phyloP scores from a whole-genome alignment of 2,113 vertebrate species.

The Stercorarius parasiticus region DNA sequence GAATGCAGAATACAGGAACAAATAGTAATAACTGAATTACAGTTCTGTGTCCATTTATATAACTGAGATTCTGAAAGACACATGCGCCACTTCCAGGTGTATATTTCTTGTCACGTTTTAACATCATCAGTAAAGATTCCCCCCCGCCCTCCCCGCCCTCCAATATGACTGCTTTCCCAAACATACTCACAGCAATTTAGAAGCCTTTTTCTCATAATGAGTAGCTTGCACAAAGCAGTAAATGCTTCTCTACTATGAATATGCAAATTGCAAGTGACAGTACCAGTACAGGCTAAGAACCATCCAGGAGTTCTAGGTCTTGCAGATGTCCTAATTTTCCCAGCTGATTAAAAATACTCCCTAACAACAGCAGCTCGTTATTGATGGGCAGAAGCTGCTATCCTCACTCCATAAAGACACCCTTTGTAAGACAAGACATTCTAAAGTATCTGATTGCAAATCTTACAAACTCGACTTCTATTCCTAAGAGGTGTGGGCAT shows the following conservation, averaged over 20 bases:
- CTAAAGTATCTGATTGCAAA: neutral
- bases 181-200: neutral
- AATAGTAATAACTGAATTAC: neutral
- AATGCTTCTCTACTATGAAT: neutral
- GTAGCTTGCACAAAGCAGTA: neutral
- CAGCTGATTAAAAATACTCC: neutral
- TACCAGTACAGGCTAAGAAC: neutral
- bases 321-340: neutral
- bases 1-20: neutral
- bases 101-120: neutral
- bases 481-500: neutral
- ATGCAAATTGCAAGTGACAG: neutral
- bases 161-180: neutral
- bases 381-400: neutral
- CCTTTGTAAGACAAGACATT: neutral
- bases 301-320: neutral
- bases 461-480: neutral
- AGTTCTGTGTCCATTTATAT: neutral
- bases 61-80: neutral
- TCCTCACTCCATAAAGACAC: neutral
- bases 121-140: neutral
- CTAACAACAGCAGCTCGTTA: neutral
- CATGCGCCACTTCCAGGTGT: neutral
- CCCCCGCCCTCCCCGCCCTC: fast-evolving
- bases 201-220: neutral